Evolutionary conservation across 2,797 vertebrate species (phyloP), one percentile per base, ranked within the genome.

Genomic region (Enteromius thamalakanensis): DNA sequence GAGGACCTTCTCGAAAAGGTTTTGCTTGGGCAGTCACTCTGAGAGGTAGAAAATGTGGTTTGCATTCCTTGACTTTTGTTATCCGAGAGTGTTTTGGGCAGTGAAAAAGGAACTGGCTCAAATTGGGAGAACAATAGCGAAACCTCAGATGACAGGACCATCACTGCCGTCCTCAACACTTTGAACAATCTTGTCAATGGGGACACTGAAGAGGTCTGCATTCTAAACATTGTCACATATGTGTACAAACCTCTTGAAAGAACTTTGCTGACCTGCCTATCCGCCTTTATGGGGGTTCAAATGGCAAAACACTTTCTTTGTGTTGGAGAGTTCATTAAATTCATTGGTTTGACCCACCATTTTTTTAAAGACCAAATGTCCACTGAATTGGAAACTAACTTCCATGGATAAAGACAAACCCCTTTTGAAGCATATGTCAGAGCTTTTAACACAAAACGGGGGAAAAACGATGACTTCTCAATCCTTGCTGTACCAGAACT

Each of bases 341-440:
- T 99, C 98, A 99, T 99, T 98, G 97, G 97, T 99, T 99, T 99
- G 98, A 99, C 98, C 98, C 96, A 96, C 96, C 94, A 96, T 98
- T 98, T 97, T 96, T 92, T 47, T 85, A 94, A 96, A 94, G 96
- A 95, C 96, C 95, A 96, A 97, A 99, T 98, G 97, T 98, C 96
- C 96, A 96, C 95, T 96, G 96, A 96, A 96, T 98, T 95, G 96
- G 96, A 97, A 97, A 95, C 93, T 92, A 93, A 96, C 94, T 95
- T 96, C 93, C 89, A 91, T 94, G 92, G 95, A 92, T 95, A 94
- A 95, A 91, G 94, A 91, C 94, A 94, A 92, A 91, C 92, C 93
- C 89, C 94, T 93, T 96, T 94, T 95, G 88, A 94, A 92, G 90
- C 93, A 89, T 92, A 94, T 95, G 95, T 94, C 94, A 94, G 93